Base-by-base conservation (phyloP, 2,888 invertebrate genomes). In the Euspilapteryx auroguttella region DNA sequence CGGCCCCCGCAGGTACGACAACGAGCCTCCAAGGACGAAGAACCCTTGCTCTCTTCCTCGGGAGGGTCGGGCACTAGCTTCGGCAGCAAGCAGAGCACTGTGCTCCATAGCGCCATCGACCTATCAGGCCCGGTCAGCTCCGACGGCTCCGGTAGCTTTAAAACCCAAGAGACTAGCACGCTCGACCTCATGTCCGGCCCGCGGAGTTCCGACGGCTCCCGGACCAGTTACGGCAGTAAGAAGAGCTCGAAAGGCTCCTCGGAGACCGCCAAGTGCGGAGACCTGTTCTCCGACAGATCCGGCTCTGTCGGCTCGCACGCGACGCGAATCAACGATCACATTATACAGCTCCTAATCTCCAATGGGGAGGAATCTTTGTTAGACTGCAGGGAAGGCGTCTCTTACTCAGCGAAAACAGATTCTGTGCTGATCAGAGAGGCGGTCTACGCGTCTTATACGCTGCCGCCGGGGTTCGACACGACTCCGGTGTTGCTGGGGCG, bases 1-100 rank as follows among this genome's bases (percentile, higher is more conserved):
- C 82, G 87, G 44, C 83, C 84, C 41, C 79, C 82, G 39, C 82
- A 82, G 80, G 81, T 83, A 73, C 71, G 68, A 41, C 59, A 59
- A 37, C 68, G 64, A 39, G 47, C 57, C 50, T 45, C 49, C 47
- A 54, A 65, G 41, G 71, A 73, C 45, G 71, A 80, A 49, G 79
- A 80, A 51, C 73, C 76, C 30, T 62, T 69, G 11, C 49, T 71
- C 25, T 65, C 68, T 23, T 27, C 27, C 30, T 68, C 71, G 31
- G 66, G 61, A 25, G 66, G 68, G 20, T 73, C 71, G 8, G 61
- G 64, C 36, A 68, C 69, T 36, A 73, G 69, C 48, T 71, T 58
- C 47, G 57, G 61, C 44, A 71, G 69, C 56, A 69, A 68, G 38
- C 68, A 66, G 41, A 62, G 61, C 48, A 59, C 66, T 27, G 63